Conservation (phyloP, 2,888 invertebrate genomes). For the Bellardia pandia region DNA sequence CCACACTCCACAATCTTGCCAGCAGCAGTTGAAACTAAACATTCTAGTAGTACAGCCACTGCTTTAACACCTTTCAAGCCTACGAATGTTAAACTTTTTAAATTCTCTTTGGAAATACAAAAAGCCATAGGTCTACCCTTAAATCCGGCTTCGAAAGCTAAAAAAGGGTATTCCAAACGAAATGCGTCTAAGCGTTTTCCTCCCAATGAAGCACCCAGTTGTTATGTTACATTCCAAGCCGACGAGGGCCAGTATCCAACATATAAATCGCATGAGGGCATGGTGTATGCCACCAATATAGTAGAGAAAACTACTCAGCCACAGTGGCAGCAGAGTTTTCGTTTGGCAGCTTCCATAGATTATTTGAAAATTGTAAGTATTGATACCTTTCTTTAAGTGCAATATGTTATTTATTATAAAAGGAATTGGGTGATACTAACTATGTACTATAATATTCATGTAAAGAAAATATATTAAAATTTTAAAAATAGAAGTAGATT, state of each 20-base stretch:
- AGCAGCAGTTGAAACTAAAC: slow-evolving; percentile 6
- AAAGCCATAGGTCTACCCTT: slow-evolving; percentile 86
- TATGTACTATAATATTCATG: background rate
- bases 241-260: slow-evolving; percentile 76
- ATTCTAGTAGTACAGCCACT: slow-evolving; percentile 2
- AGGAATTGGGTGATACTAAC: background rate
- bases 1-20: background rate
- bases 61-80: slow-evolving; percentile 52
- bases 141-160: slow-evolving; percentile 78
- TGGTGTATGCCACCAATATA: slow-evolving; percentile 85
- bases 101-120: slow-evolving; percentile 85
- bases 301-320: slow-evolving; percentile 85
- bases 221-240: slow-evolving; percentile 87
- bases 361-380: slow-evolving; percentile 85
- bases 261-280: slow-evolving; percentile 82
- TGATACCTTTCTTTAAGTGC: too few relatives aligned
- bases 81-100: slow-evolving; percentile 76
- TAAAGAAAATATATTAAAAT: too few relatives aligned
- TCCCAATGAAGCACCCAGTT: slow-evolving; percentile 85
- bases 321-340: slow-evolving; percentile 86
- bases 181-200: slow-evolving; percentile 79
- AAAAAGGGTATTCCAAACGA: slow-evolving; percentile 78
- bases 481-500: too few relatives aligned
- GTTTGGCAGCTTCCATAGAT: slow-evolving; percentile 84
- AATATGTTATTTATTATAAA: too few relatives aligned